phyloP scores from a whole-genome alignment of 2,888 invertebrate genomes.

The Drosophila paramelanica region DNA sequence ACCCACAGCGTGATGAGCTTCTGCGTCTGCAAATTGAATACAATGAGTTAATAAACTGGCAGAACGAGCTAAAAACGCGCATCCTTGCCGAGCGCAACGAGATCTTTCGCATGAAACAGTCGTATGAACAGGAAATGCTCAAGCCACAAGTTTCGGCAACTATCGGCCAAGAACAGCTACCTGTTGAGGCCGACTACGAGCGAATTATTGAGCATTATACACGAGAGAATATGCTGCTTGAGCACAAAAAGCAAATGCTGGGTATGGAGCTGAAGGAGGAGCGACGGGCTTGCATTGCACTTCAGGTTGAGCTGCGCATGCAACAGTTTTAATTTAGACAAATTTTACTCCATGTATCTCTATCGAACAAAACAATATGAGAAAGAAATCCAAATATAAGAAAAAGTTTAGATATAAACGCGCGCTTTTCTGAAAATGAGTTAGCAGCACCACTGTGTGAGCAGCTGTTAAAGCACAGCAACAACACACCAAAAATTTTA shows the following conservation, averaged over 20 bases:
- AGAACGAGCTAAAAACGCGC: slow-evolving; percentile 89
- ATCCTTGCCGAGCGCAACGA: slow-evolving; percentile 91
- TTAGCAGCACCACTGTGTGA: slow-evolving; percentile 44
- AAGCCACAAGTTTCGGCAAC: slow-evolving; percentile 14
- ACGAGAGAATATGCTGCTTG: slow-evolving; percentile 89
- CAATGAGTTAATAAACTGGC: slow-evolving; percentile 88
- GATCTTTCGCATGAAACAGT: slow-evolving; percentile 88
- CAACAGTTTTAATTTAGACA: slow-evolving; percentile 71
- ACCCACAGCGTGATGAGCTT: slow-evolving; percentile 86
- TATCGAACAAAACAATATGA: slow-evolving; percentile 42
- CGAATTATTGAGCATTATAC: slow-evolving; percentile 86
- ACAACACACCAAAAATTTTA: slow-evolving; percentile 26
- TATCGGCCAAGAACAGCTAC: slow-evolving; percentile 17
- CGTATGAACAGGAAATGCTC: slow-evolving; percentile 75
- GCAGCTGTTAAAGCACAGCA: slow-evolving; percentile 37
- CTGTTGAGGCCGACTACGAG: slow-evolving; percentile 84
- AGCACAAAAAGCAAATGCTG: slow-evolving; percentile 89
- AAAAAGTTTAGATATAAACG: slow-evolving; percentile 35
- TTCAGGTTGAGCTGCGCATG: slow-evolving; percentile 88
- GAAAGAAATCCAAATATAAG: slow-evolving; percentile 34
- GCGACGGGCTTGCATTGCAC: slow-evolving; percentile 89
- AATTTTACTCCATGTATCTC: slow-evolving; percentile 24
- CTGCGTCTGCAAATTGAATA: slow-evolving; percentile 88
- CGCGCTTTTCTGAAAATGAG: slow-evolving; percentile 20
- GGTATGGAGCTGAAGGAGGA: slow-evolving; percentile 90